Conservation (phyloP, 2,113 vertebrate genomes). For the Labrus mixtus region DNA sequence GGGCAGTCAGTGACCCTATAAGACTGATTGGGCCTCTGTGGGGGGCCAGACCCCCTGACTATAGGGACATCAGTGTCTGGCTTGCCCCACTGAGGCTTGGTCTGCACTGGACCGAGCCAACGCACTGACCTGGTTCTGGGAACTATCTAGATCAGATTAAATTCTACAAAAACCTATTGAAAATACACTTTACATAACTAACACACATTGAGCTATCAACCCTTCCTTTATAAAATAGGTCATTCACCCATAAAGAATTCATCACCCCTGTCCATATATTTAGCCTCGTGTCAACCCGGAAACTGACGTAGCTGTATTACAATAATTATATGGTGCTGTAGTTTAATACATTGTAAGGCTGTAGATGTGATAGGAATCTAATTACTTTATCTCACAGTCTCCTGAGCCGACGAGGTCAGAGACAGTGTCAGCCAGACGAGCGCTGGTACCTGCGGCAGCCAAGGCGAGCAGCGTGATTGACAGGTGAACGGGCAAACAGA, state of each 20-base stretch:
- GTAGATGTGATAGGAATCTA: conserved; percentile 49
- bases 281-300: neutral
- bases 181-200: conserved; percentile 8
- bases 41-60: conserved; percentile 73
- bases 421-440: conserved; percentile 42
- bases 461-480: conserved; percentile 77
- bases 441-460: conserved; percentile 53
- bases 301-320: conserved; percentile 3
- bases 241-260: conserved; percentile 12
- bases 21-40: conserved; percentile 79
- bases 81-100: conserved; percentile 75
- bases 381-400: conserved; percentile 67
- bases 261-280: conserved; percentile 2
- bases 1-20: conserved; percentile 76
- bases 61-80: conserved; percentile 76
- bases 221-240: neutral
- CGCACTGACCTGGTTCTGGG: conserved; percentile 77
- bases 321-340: conserved; percentile 18
- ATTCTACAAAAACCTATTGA: conserved; percentile 6
- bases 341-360: conserved; percentile 40
- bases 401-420: conserved; percentile 57
- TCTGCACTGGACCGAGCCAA: conserved; percentile 65
- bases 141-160: conserved; percentile 59
- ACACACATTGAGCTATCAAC: neutral
- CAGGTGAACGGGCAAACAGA: conserved; percentile 79